phyloP scores from a whole-genome alignment of 2,888 invertebrate genomes.

The Proisotoma minuta region DNA sequence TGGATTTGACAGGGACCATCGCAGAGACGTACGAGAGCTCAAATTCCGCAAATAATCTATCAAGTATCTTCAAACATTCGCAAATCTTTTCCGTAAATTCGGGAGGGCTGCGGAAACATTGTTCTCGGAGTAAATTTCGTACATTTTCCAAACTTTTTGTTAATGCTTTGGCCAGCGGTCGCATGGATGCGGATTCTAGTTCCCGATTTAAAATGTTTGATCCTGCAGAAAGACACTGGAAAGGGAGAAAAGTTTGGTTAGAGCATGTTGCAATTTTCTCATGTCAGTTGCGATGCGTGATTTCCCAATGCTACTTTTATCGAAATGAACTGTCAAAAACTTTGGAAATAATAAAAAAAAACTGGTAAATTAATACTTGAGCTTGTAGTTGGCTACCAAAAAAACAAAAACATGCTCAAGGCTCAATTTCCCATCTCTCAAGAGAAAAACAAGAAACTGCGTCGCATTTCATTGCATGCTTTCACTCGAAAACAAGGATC shows the following conservation, averaged over 20 bases:
- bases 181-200: conserved; percentile 90
- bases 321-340: too few relatives aligned
- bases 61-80: conserved; percentile 72
- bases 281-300: too few relatives aligned
- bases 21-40: conserved; percentile 97
- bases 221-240: conserved; percentile 91
- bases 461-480: too few relatives aligned
- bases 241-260: conserved; percentile 42
- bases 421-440: too few relatives aligned
- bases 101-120: conserved; percentile 65
- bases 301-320: too few relatives aligned
- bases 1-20: conserved; percentile 97
- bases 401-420: too few relatives aligned
- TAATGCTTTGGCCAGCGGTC: conserved; percentile 90
- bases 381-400: too few relatives aligned
- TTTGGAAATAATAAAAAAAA: too few relatives aligned
- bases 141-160: conserved; percentile 94
- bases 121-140: conserved; percentile 80
- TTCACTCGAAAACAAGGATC: too few relatives aligned
- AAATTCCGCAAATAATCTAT: conserved; percentile 93
- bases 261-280: neutral
- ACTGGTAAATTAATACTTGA: too few relatives aligned
- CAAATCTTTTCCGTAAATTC: conserved; percentile 53
- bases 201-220: conserved; percentile 98
- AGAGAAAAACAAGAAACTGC: too few relatives aligned